These are phyloP conservation scores for Pogonocichla stellata DNA, from an alignment of 2,113 vertebrate genomes.

Conservation along the genomic window DNA sequence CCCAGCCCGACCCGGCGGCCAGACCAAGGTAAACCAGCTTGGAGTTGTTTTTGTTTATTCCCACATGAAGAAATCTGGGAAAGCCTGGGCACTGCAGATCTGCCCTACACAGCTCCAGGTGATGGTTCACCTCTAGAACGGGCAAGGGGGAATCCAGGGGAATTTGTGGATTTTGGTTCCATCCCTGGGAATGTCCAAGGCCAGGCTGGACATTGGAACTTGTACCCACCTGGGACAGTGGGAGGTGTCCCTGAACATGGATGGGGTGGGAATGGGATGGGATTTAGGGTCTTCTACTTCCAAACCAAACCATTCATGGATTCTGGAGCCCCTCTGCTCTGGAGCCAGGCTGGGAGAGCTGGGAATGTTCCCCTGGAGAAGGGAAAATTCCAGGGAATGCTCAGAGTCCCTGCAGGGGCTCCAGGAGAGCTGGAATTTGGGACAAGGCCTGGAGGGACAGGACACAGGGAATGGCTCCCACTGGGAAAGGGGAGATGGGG, in stretches of 20 bases:
- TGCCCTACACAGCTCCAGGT: not conserved
- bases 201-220: fast-evolving
- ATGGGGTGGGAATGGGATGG: not conserved
- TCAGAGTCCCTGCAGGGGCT: too few relatives aligned
- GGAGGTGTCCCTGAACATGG: fast-evolving
- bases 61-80: fast-evolving
- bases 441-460: too few relatives aligned
- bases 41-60: not conserved
- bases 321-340: not conserved
- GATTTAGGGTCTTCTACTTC: fast-evolving
- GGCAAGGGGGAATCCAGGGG: not conserved
- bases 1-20: not conserved
- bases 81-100: not conserved
- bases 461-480: not conserved
- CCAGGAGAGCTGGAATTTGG: too few relatives aligned
- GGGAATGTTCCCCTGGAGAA: not conserved
- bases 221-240: fast-evolving
- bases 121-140: not conserved
- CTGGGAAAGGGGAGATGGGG: not conserved
- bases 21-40: not conserved
- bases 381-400: not conserved
- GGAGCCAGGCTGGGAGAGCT: not conserved
- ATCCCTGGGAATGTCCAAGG: not conserved
- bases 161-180: not conserved
- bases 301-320: fast-evolving